These are phyloP conservation scores for Poecilobothrus nobilitatus DNA, from an alignment of 2,888 invertebrate genomes.

Conservation along the genomic window DNA sequence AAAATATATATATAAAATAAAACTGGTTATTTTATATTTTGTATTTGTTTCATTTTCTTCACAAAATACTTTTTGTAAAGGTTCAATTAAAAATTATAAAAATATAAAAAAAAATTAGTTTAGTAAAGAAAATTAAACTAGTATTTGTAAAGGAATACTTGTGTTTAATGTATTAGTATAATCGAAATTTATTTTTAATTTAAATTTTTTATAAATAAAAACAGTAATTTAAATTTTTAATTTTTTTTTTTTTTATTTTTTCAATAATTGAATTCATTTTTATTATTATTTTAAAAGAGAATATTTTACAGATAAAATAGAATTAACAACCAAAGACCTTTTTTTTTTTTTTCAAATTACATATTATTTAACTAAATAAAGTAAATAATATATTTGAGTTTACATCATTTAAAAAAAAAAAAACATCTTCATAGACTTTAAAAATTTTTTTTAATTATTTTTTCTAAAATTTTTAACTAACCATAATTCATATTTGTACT, in stretches of 20 bases:
- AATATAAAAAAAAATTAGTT: too few species aligned
- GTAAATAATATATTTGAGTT: background rate
- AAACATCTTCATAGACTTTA: background rate
- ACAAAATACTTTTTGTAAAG: too few species aligned
- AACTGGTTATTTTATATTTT: too few species aligned
- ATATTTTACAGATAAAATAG: slow-evolving; percentile 6
- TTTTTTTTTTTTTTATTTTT: background rate
- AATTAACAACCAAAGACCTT: background rate
- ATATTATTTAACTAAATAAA: background rate
- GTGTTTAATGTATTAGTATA: too few species aligned
- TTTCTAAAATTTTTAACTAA: slow-evolving; percentile 26
- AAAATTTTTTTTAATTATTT: background rate
- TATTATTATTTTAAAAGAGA: slow-evolving; percentile 1
- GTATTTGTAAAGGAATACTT: too few species aligned
- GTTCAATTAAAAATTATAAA: too few species aligned
- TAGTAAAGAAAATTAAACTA: too few species aligned
- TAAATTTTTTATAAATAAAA: too few species aligned
- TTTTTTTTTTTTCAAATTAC: background rate
- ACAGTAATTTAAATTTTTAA: too few species aligned
- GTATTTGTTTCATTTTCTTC: too few species aligned
- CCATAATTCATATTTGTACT: slow-evolving; percentile 45
- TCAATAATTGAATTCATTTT: slow-evolving; percentile 1
- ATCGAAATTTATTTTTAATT: too few species aligned
- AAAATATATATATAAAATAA: too few species aligned
- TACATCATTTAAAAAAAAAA: background rate